Conservation (phyloP, 2,888 invertebrate species). For the Euphydryas editha region DNA sequence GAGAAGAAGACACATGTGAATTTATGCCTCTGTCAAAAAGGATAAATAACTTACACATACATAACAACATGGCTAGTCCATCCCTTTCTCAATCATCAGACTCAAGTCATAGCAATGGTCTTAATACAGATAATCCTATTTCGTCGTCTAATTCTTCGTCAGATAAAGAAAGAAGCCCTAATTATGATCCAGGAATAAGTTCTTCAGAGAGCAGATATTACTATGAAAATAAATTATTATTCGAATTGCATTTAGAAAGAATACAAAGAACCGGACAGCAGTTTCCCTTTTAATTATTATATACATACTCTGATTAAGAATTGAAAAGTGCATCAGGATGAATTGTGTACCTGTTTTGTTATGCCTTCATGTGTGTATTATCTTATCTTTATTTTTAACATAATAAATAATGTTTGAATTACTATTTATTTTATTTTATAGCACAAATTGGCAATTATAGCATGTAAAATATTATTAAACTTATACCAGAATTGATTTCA, state of each 20-base stretch:
- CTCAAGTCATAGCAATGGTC: slow-evolving; percentile 63
- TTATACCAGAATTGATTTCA: slow-evolving; percentile 12
- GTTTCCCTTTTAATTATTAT: slow-evolving; percentile 74
- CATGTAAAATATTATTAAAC: neutral
- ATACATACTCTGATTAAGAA: too few relatives aligned
- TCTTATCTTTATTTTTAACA: slow-evolving; percentile 48
- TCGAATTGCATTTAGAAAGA: slow-evolving; percentile 92
- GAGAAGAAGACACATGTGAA: slow-evolving; percentile 90
- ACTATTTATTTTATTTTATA: slow-evolving; percentile 3
- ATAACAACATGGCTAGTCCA: slow-evolving; percentile 77
- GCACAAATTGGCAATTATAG: neutral
- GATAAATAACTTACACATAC: slow-evolving; percentile 94
- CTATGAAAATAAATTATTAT: slow-evolving; percentile 93
- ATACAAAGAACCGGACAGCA: slow-evolving; percentile 86
- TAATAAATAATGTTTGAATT: slow-evolving; percentile 42
- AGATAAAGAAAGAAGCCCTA: slow-evolving; percentile 69
- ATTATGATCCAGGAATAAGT: slow-evolving; percentile 90
- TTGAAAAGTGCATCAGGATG: slow-evolving; percentile 48
- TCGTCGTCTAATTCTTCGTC: slow-evolving; percentile 64
- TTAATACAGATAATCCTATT: slow-evolving; percentile 62
- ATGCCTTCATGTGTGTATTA: slow-evolving; percentile 56
- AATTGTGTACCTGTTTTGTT: slow-evolving; percentile 62
- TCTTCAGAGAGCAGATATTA: slow-evolving; percentile 93
- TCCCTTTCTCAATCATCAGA: slow-evolving; percentile 57
- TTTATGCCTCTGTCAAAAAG: slow-evolving; percentile 95